A percentile compares a stretch with the other conserved stretches of the same genome.
phyloP scores from a whole-genome alignment of 2,888 invertebrate genomes.

The Amphipyra berbera region DNA sequence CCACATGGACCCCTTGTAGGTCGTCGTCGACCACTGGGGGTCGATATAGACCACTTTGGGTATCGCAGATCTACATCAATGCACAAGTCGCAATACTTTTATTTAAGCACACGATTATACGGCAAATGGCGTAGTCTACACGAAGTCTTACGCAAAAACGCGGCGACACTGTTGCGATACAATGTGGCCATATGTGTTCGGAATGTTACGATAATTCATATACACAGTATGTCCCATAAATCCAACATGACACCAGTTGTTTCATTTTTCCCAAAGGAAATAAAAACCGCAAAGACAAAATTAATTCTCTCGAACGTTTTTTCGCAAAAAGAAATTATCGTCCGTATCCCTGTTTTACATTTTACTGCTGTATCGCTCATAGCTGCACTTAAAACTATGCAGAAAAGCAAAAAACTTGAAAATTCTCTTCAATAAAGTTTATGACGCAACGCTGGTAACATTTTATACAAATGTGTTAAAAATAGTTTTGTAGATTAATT shows the following conservation, averaged over 20 bases:
- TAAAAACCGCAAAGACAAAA: conserved; percentile 12
- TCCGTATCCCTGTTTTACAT: conserved; percentile 26
- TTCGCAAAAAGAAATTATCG: conserved; percentile 21
- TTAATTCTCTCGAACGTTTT: conserved; percentile 14
- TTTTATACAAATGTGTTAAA: neutral
- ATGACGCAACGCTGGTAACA: conserved; percentile 3
- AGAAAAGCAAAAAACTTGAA: conserved; percentile 9
- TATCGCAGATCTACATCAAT: too few species aligned
- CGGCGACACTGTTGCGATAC: too few species aligned
- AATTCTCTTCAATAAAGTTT: conserved; percentile 4
- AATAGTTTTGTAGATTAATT: conserved; percentile 1
- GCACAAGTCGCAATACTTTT: too few species aligned
- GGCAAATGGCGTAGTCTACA: too few species aligned
- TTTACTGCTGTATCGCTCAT: conserved; percentile 4
- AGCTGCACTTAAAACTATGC: conserved; percentile 16
- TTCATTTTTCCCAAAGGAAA: conserved; percentile 5
- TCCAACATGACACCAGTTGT: neutral
- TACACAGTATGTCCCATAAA: neutral
- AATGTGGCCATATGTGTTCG: neutral
- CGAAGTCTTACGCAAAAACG: too few species aligned
- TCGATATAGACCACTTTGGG: too few species aligned
- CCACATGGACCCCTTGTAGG: too few species aligned
- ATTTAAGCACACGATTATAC: too few species aligned
- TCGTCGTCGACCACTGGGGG: too few species aligned
- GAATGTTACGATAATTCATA: neutral